Evolutionary conservation across 2,113 vertebrate species (phyloP).

Genomic region (Plecturocebus donacophilus): DNA sequence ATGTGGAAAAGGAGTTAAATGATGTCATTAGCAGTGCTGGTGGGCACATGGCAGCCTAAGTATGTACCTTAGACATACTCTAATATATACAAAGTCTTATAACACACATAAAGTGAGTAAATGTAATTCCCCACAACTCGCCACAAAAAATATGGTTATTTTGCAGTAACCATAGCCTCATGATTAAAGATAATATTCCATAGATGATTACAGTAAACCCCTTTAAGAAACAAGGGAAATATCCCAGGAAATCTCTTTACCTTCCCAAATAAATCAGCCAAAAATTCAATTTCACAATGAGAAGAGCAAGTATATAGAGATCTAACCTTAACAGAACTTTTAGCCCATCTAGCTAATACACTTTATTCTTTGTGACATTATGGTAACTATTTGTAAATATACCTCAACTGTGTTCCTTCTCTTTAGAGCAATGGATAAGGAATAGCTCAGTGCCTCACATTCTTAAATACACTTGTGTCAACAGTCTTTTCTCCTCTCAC

Average conservation of each 20-base stretch:
- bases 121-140: not conserved
- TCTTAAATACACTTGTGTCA: not conserved
- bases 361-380: not conserved
- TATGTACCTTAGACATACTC: not conserved
- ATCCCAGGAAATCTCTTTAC: not conserved
- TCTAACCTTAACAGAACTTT: conserved; percentile 15
- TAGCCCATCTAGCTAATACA: not conserved
- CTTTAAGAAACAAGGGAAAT: not conserved
- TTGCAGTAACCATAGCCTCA: not conserved
- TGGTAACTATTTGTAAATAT: conserved; percentile 10
- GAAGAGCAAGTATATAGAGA: not conserved
- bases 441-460: not conserved
- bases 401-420: not conserved
- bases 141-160: not conserved
- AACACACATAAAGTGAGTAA: not conserved
- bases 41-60: not conserved
- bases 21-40: not conserved
- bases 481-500: not conserved
- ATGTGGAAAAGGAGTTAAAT: not conserved
- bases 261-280: conserved; percentile 38
- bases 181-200: not conserved
- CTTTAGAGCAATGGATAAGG: not conserved
- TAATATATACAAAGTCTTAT: not conserved
- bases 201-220: conserved; percentile 14
- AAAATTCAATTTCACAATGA: conserved; percentile 53